Percentiles rank a stretch among this genome's conserved stretches.
These are phyloP conservation scores for Tachycineta bicolor DNA, from an alignment of 2,113 vertebrate species.

Conservation along the genomic window DNA sequence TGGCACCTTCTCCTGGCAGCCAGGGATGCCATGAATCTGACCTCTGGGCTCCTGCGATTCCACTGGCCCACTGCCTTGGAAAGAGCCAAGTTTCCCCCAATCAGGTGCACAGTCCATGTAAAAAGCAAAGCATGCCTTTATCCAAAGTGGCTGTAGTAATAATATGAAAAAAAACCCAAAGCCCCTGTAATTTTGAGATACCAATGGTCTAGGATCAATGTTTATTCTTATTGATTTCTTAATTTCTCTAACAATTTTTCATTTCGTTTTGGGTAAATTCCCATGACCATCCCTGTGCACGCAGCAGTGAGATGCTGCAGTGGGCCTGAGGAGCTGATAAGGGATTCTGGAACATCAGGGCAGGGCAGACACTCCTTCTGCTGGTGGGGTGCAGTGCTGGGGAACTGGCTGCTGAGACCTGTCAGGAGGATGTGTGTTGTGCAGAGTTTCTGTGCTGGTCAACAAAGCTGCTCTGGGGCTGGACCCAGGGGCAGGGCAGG, in stretches of 20 bases:
- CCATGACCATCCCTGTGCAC: not conserved
- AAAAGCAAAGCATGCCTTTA: not conserved
- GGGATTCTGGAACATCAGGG: accelerated
- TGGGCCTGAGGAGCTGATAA: not conserved
- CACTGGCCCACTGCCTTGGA: not conserved
- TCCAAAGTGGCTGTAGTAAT: not conserved
- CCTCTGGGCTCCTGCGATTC: accelerated
- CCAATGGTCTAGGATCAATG: not conserved
- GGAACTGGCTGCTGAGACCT: not conserved
- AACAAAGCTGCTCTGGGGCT: not conserved
- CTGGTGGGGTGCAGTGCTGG: not conserved
- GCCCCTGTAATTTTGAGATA: not conserved
- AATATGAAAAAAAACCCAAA: not conserved
- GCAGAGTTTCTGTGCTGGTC: not conserved
- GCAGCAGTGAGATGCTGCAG: not conserved
- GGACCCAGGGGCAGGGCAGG: not conserved
- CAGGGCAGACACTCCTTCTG: not conserved
- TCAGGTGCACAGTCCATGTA: accelerated
- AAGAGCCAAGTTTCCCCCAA: not conserved
- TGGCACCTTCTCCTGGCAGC: not conserved
- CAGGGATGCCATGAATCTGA: not conserved
- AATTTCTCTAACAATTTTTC: not conserved
- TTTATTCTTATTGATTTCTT: not conserved
- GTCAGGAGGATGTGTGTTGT: accelerated
- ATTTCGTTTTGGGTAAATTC: not conserved